Conservation (phyloP, 2,888 invertebrate species). For the Phalera bucephala region DNA sequence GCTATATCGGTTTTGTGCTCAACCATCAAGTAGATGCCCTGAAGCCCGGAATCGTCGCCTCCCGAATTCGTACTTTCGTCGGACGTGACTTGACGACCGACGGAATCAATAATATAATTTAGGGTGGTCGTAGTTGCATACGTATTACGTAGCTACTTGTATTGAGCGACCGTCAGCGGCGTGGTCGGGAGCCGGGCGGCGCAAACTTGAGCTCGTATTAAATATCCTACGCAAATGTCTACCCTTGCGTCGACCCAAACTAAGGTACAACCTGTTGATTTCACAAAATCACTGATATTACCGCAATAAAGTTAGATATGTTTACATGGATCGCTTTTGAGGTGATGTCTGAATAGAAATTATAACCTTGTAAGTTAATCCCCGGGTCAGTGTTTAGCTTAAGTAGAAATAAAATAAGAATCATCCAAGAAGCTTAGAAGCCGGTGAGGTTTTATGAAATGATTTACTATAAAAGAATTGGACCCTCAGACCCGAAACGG, state of each 20-base stretch:
- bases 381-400: no score
- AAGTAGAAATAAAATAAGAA: no score
- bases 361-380: no score
- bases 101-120: constrained; percentile 52
- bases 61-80: constrained; percentile 43
- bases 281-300: constrained; percentile 22
- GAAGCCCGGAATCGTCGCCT: constrained; percentile 36
- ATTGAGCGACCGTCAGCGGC: constrained; percentile 18
- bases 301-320: constrained; percentile 31
- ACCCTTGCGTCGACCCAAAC: background rate
- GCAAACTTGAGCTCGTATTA: background rate
- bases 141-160: constrained; percentile 20
- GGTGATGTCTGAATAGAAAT: no score
- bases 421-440: no score
- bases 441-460: no score
- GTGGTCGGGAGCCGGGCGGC: background rate
- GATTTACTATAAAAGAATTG: no score
- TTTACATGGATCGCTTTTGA: no score
- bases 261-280: constrained; percentile 44
- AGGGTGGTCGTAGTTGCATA: constrained; percentile 34
- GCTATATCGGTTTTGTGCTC: constrained; percentile 40
- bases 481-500: no score
- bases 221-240: background rate
- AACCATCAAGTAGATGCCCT: constrained; percentile 31
- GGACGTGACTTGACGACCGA: constrained; percentile 73